phyloP scores from a whole-genome alignment of 2,888 invertebrate genomes.

The Rhorus exstirpatorius region DNA sequence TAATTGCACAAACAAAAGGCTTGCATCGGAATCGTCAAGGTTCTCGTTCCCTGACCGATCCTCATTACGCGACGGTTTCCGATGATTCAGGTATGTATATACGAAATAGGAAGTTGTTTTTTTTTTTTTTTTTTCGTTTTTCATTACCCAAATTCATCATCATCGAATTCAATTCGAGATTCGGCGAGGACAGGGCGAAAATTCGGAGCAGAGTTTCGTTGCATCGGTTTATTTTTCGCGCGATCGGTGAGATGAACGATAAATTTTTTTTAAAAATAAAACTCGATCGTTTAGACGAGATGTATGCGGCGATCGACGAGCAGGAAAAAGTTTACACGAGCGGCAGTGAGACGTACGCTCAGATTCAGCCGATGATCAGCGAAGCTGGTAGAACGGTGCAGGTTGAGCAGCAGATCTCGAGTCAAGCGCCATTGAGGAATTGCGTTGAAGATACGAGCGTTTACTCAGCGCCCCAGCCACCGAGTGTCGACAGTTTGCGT shows the following conservation, averaged over 20 bases:
- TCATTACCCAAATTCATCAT: too few relatives aligned
- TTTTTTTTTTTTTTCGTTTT: too few relatives aligned
- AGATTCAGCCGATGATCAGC: constrained; percentile 89
- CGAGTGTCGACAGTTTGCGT: constrained; percentile 89
- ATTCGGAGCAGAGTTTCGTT: too few relatives aligned
- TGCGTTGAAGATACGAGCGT: constrained; percentile 79
- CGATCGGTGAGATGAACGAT: too few relatives aligned
- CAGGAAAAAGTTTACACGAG: constrained; percentile 90
- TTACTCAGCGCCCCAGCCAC: constrained; percentile 87
- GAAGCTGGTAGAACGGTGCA: constrained; percentile 85
- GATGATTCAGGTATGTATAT: constrained; percentile 92
- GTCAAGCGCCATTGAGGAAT: constrained; percentile 72
- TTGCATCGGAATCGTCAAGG: constrained; percentile 84
- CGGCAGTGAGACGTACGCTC: constrained; percentile 95
- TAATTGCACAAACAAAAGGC: constrained; percentile 89
- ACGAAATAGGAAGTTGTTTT: too few relatives aligned
- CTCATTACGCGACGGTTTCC: constrained; percentile 96
- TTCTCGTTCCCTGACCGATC: constrained; percentile 86
- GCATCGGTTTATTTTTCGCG: too few relatives aligned
- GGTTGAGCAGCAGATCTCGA: constrained; percentile 74
- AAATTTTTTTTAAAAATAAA: too few relatives aligned
- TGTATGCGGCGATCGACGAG: constrained; percentile 96
- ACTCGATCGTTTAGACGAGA: constrained; percentile 90
- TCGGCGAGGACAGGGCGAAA: too few relatives aligned
- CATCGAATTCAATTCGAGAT: too few relatives aligned